Conservation (phyloP, 2,888 invertebrate species). For the Erynnis tages region DNA sequence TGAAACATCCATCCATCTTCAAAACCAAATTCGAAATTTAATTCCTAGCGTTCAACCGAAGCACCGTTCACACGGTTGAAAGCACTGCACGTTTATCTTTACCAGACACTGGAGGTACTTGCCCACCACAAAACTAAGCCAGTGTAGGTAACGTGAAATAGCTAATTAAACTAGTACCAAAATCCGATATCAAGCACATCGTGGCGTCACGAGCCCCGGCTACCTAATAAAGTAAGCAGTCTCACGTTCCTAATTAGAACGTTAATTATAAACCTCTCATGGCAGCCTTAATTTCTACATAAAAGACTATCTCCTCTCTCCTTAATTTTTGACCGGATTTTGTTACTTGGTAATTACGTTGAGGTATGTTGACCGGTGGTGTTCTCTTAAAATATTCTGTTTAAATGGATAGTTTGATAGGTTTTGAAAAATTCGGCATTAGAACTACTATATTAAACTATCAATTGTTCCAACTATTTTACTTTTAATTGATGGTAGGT, state of each 20-base stretch:
- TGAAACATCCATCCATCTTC: no score
- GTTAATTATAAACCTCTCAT: constrained; percentile 78
- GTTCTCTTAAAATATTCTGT: no score
- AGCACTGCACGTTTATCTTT: constrained; percentile 13
- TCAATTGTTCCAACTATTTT: no score
- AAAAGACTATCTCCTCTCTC: constrained; percentile 61
- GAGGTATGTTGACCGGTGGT: constrained; percentile 28
- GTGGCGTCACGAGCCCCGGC: constrained; percentile 60
- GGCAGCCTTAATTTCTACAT: constrained; percentile 75
- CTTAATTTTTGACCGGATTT: constrained; percentile 69
- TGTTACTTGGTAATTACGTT: constrained; percentile 48
- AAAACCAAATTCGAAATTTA: no score
- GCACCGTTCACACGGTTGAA: constrained; percentile 8
- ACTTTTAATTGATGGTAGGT: no score
- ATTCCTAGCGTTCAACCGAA: no score
- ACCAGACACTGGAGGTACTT: constrained; percentile 22
- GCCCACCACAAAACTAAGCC: constrained; percentile 34
- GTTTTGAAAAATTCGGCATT: no score
- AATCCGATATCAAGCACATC: constrained; percentile 72
- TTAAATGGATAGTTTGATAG: no score
- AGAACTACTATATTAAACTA: no score
- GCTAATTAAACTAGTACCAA: constrained; percentile 76
- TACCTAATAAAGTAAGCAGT: constrained; percentile 73
- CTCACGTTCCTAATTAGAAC: constrained; percentile 79
- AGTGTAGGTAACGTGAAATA: constrained; percentile 62